phyloP scores from a whole-genome alignment of 2,888 invertebrate species.

The Geotrupes spiniger region DNA sequence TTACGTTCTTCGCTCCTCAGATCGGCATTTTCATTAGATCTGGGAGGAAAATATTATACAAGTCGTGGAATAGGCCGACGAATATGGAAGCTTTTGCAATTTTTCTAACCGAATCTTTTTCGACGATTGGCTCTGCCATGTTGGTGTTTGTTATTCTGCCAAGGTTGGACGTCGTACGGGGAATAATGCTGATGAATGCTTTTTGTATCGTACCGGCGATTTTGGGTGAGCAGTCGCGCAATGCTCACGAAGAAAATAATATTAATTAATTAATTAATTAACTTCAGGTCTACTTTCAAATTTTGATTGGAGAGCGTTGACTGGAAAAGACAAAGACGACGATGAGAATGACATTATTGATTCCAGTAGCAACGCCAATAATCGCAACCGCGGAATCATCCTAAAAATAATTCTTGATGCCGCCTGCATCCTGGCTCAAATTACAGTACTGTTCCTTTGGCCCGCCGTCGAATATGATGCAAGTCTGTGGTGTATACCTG shows the following conservation, averaged over 20 bases:
- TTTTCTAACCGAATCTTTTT: constrained; percentile 72
- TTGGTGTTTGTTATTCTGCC: constrained; percentile 76
- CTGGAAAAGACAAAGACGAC: neutral
- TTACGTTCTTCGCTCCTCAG: constrained; percentile 76
- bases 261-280: constrained; percentile 2
- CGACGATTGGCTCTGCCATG: constrained; percentile 73
- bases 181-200: constrained; percentile 80
- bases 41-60: constrained; percentile 70
- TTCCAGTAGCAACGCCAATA: neutral
- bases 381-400: constrained; percentile 20
- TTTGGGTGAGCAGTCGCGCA: constrained; percentile 66
- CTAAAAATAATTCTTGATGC: constrained; percentile 56
- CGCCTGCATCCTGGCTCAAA: constrained; percentile 62
- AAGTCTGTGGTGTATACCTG: constrained; percentile 60
- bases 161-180: constrained; percentile 70
- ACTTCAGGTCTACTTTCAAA: too few species aligned
- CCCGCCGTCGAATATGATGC: constrained; percentile 55
- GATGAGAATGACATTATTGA: neutral
- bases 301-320: too few species aligned
- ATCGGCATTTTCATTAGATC: constrained; percentile 69
- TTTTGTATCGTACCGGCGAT: constrained; percentile 75
- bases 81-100: constrained; percentile 56
- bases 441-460: constrained; percentile 67
- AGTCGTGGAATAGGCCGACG: constrained; percentile 61
- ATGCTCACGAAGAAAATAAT: constrained; percentile 19